A percentile compares a stretch with the other conserved stretches of the same genome.
These are phyloP conservation scores for Strigamia crassipes DNA, from an alignment of 2,888 invertebrate genomes.

Conservation along the genomic window DNA sequence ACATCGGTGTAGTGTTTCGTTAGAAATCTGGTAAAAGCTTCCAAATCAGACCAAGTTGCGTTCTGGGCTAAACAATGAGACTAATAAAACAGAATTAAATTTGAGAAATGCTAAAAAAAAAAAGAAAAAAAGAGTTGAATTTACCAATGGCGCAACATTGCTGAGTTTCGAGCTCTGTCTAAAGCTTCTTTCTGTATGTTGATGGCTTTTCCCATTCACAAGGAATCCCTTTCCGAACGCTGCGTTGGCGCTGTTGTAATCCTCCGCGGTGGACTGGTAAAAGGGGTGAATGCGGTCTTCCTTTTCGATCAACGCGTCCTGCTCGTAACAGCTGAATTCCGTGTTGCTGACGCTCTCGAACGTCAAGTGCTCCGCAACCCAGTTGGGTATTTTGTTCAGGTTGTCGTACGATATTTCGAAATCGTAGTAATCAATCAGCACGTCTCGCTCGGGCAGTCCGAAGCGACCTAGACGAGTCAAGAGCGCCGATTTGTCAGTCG, in stretches of 20 bases:
- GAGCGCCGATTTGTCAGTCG: not conserved
- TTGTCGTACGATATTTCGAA: not conserved
- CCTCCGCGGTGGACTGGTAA: too few species aligned
- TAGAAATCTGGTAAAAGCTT: not conserved
- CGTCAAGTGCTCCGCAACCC: not conserved
- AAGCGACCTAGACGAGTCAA: not conserved
- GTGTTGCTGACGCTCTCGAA: not conserved
- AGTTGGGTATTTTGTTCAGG: not conserved
- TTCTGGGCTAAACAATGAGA: not conserved
- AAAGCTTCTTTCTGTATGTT: too few species aligned
- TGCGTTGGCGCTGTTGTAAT: too few species aligned
- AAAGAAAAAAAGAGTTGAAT: too few species aligned
- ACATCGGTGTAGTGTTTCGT: not conserved
- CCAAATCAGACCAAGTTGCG: not conserved
- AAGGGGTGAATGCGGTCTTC: too few species aligned
- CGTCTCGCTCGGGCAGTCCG: not conserved
- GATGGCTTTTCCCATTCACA: too few species aligned
- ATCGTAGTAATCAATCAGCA: not conserved
- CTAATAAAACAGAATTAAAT: not conserved
- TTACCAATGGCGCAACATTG: too few species aligned
- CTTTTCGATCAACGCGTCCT: too few species aligned
- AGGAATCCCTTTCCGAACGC: too few species aligned
- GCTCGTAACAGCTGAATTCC: too few species aligned
- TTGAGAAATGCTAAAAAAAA: too few species aligned
- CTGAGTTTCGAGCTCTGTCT: too few species aligned